phyloP scores from a whole-genome alignment of 2,888 invertebrate species.

The Drosophila demipolita region DNA sequence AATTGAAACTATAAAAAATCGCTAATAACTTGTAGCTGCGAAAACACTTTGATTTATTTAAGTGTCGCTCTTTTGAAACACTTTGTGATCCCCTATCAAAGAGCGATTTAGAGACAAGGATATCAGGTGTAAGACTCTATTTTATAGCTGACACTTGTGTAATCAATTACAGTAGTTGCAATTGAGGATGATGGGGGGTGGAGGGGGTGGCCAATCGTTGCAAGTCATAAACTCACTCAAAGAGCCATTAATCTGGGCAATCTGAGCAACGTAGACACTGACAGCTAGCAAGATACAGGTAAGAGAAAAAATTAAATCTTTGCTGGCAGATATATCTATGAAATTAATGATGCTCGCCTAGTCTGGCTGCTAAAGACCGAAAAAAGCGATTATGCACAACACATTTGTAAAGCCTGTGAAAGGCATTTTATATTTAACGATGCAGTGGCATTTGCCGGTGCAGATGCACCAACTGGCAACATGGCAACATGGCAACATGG shows the following conservation, averaged over 20 bases:
- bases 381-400: constrained; percentile 49
- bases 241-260: constrained; percentile 57
- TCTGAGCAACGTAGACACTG: constrained; percentile 4
- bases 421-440: constrained; percentile 46
- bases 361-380: constrained; percentile 23
- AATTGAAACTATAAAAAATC: background rate
- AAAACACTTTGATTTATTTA: background rate
- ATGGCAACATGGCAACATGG: constrained; percentile 35
- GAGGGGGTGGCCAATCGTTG: constrained; percentile 31
- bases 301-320: constrained; percentile 3
- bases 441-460: constrained; percentile 38
- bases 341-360: constrained; percentile 62
- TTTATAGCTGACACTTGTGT: constrained; percentile 24
- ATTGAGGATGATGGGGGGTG: constrained; percentile 13
- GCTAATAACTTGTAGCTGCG: background rate
- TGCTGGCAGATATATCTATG: constrained; percentile 51
- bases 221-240: constrained; percentile 47
- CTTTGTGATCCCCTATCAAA: background rate
- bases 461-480: constrained; percentile 32
- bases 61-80: background rate
- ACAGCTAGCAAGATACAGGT: constrained; percentile 14
- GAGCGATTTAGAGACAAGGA: background rate
- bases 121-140: constrained; percentile 4
- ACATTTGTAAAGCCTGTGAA: constrained; percentile 61
- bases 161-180: constrained; percentile 16